These are phyloP conservation scores for Blastobasis adustella DNA, from an alignment of 2,888 invertebrate genomes.

Conservation along the genomic window DNA sequence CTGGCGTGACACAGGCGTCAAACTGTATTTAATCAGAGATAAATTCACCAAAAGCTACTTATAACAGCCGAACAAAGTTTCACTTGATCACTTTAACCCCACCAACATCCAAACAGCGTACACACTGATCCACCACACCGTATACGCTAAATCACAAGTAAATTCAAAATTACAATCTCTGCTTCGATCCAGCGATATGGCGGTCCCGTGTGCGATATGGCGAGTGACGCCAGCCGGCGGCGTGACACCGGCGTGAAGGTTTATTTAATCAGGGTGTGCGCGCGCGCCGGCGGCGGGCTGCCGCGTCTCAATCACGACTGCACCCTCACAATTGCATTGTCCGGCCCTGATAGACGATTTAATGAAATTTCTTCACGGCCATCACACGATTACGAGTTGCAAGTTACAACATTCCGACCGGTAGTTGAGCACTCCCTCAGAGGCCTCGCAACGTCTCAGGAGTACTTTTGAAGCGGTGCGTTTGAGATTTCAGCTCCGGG, in stretches of 20 bases:
- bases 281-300: conserved; percentile 20
- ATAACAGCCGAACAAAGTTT: no score
- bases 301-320: conserved; percentile 64
- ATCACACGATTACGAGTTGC: conserved; percentile 30
- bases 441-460: no score
- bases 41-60: no score
- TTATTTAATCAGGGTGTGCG: conserved; percentile 70
- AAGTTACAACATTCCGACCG: conserved; percentile 29
- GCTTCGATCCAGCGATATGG: no score
- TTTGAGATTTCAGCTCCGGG: no score
- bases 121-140: no score
- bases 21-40: no score
- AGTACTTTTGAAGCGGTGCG: not conserved
- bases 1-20: no score
- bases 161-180: no score
- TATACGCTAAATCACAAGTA: no score
- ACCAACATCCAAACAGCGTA: no score
- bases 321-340: conserved; percentile 62
- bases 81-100: no score
- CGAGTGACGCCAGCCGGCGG: conserved; percentile 45
- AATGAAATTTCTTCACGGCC: conserved; percentile 63
- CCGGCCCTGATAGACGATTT: conserved; percentile 59
- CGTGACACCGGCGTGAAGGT: conserved; percentile 59
- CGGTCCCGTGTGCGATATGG: conserved; percentile 50
- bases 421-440: conserved; percentile 28